Conservation (phyloP, 2,888 invertebrate genomes). For the Caenorhabditis panamensis region DNA sequence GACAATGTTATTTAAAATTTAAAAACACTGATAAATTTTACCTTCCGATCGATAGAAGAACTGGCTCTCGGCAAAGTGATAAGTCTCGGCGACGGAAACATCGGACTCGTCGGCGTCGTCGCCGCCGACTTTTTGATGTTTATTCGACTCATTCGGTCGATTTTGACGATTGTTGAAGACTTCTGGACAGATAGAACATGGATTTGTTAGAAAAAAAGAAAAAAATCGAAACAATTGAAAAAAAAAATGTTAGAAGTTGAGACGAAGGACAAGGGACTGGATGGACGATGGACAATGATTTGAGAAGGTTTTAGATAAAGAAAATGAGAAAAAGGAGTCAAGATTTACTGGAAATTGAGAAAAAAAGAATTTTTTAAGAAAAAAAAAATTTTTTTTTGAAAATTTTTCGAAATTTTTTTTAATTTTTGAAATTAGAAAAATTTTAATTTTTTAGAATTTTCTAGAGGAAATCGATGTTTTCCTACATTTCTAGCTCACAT, state of each 20-base stretch:
- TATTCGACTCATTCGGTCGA: slow-evolving; percentile 47
- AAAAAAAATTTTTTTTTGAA: not conserved
- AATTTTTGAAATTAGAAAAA: not conserved
- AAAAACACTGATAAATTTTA: too few relatives aligned
- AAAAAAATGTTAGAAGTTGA: too few relatives aligned
- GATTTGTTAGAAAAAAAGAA: not conserved
- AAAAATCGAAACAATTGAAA: not conserved
- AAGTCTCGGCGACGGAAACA: slow-evolving; percentile 41
- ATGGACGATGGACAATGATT: not conserved
- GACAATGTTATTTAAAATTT: too few relatives aligned
- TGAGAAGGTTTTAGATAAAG: not conserved
- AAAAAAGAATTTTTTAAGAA: not conserved
- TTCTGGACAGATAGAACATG: not conserved
- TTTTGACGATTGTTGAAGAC: not conserved
- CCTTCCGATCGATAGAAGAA: slow-evolving; percentile 58
- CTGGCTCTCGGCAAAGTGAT: slow-evolving; percentile 51
- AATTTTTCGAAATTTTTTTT: not conserved
- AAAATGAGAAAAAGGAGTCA: too few relatives aligned
- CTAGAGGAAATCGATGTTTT: not conserved
- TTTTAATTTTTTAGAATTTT: not conserved
- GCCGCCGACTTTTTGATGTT: slow-evolving; percentile 44
- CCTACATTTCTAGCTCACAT: too few relatives aligned
- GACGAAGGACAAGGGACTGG: not conserved
- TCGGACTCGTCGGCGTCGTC: slow-evolving; percentile 43
- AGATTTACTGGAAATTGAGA: too few relatives aligned